phyloP scores from a whole-genome alignment of 2,113 vertebrate genomes.

The Ictidomys tridecemlineatus region DNA sequence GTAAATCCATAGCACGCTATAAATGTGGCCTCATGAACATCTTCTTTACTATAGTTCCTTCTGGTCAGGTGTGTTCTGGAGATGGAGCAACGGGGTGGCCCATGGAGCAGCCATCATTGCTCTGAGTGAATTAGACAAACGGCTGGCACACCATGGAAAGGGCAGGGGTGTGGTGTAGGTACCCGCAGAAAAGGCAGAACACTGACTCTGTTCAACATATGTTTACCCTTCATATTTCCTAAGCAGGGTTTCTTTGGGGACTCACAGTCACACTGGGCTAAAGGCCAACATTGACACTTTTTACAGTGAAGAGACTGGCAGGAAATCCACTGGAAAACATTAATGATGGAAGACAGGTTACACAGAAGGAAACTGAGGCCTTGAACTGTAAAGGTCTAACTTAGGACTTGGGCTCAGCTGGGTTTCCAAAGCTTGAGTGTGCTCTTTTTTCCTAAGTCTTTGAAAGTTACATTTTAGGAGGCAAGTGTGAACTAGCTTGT shows the following conservation, averaged over 20 bases:
- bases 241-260: not conserved
- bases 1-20: not conserved
- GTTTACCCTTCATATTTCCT: not conserved
- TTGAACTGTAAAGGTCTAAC: not conserved
- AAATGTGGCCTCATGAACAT: not conserved
- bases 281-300: not conserved
- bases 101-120: not conserved
- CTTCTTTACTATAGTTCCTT: not conserved
- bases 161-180: not conserved
- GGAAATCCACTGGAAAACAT: not conserved
- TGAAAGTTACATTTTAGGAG: not conserved
- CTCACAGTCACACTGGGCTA: not conserved
- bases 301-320: not conserved
- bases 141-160: not conserved
- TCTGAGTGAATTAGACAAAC: conserved; percentile 39
- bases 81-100: conserved; percentile 16
- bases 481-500: not conserved
- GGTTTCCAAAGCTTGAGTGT: not conserved
- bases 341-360: not conserved
- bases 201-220: not conserved
- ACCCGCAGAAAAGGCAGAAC: conserved; percentile 32
- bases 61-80: not conserved
- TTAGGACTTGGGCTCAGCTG: not conserved
- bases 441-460: not conserved
- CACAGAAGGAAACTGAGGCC: conserved; percentile 42